phyloP scores from a whole-genome alignment of 1,140 invertebrate species.

The Drosophila tristis region DNA sequence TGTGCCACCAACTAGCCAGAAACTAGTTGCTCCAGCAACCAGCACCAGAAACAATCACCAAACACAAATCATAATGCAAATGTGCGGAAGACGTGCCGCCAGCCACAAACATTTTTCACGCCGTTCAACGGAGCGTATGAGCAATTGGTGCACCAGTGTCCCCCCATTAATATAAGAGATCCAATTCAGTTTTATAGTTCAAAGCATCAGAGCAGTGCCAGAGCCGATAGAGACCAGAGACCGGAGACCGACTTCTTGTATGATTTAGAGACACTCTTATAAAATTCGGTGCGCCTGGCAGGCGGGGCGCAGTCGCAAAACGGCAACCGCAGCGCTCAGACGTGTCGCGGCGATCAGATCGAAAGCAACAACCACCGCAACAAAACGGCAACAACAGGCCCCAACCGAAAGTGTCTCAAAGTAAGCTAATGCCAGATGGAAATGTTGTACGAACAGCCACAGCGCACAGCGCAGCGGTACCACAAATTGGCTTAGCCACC shows the following conservation, averaged over 20 bases:
- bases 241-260: conserved; percentile 9
- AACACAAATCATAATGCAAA: conserved; percentile 33
- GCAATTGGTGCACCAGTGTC: conserved; percentile 32
- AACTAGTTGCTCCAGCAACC: no score
- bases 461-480: background rate
- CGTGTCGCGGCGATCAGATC: conserved; percentile 62
- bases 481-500: conserved; percentile 57
- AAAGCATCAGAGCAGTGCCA: conserved; percentile 10
- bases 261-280: conserved; percentile 61
- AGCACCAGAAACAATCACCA: conserved; percentile 3
- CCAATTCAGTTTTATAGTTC: conserved; percentile 12
- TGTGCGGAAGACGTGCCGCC: conserved; percentile 57
- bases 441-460: conserved; percentile 5
- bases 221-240: background rate
- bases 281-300: conserved; percentile 68
- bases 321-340: conserved; percentile 63
- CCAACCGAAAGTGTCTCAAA: conserved; percentile 51
- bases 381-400: conserved; percentile 3
- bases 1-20: conserved; percentile 7
- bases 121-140: conserved; percentile 69
- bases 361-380: conserved; percentile 16
- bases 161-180: conserved; percentile 27
- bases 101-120: conserved; percentile 29
- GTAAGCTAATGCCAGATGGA: conserved; percentile 71
- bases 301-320: conserved; percentile 65